phyloP scores from a whole-genome alignment of 2,888 invertebrate species.

The Coelopa pilipes region DNA sequence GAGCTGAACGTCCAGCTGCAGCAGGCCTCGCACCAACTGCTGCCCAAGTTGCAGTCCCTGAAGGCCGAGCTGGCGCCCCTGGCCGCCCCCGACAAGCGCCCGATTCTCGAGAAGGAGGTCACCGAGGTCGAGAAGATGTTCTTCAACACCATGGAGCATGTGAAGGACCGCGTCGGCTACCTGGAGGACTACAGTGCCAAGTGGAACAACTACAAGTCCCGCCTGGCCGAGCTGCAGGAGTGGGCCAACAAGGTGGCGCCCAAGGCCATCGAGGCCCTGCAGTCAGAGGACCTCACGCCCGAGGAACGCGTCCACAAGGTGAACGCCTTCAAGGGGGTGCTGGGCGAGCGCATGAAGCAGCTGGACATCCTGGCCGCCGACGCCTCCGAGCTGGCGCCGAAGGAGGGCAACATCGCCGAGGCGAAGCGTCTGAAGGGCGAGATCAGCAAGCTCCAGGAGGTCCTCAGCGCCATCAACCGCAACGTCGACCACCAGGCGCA shows the following conservation, averaged over 20 bases:
- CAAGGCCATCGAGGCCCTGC: constrained; percentile 77
- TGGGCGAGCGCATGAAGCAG: constrained; percentile 79
- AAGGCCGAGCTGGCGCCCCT: constrained; percentile 76
- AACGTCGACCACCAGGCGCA: constrained; percentile 81
- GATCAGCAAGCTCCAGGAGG: constrained; percentile 79
- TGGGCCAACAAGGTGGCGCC: constrained; percentile 87
- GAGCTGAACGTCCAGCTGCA: constrained; percentile 81
- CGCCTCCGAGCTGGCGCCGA: constrained; percentile 76
- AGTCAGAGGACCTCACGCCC: constrained; percentile 82
- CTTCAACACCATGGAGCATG: constrained; percentile 80
- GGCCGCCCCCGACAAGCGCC: constrained; percentile 77
- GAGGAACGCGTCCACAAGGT: constrained; percentile 84
- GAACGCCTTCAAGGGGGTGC: constrained; percentile 78
- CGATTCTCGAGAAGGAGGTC: constrained; percentile 80
- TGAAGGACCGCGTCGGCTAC: constrained; percentile 81
- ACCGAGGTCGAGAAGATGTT: constrained; percentile 80
- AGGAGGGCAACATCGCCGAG: constrained; percentile 76
- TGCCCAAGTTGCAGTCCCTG: constrained; percentile 79
- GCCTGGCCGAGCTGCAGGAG: constrained; percentile 79
- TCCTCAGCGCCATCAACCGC: constrained; percentile 79
- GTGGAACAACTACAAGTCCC: constrained; percentile 82
- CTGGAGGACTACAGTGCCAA: constrained; percentile 84
- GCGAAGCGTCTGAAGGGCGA: constrained; percentile 80
- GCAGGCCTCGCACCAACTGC: constrained; percentile 81
- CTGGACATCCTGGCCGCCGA: constrained; percentile 80